A percentile compares a stretch with the other conserved stretches of the same genome.
These are phyloP conservation scores for Oreochromis tanganicae DNA, from an alignment of 2,113 vertebrate genomes.

Conservation along the genomic window DNA sequence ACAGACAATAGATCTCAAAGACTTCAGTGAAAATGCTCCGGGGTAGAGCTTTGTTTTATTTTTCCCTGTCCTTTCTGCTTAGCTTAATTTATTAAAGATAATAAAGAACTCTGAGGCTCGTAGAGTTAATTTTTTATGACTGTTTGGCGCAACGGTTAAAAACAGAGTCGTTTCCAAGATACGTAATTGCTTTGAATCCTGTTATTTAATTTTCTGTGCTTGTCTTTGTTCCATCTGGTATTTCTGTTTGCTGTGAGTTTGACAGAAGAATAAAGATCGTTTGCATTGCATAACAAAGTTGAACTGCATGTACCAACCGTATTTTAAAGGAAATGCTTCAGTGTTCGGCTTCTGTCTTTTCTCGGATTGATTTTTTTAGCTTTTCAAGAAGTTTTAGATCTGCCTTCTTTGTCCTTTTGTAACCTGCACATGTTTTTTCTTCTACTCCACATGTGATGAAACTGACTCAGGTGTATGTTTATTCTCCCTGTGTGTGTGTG, in stretches of 20 bases:
- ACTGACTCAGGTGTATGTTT: conserved; percentile 12
- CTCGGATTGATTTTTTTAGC: neutral
- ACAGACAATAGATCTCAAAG: neutral
- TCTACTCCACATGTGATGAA: neutral
- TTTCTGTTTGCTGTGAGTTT: neutral
- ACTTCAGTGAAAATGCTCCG: neutral
- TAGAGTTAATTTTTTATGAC: neutral
- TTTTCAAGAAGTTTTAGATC: neutral
- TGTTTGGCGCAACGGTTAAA: neutral
- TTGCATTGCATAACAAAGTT: neutral
- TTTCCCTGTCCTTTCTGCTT: neutral
- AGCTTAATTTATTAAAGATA: conserved; percentile 10
- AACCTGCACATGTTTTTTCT: neutral
- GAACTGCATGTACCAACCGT: neutral
- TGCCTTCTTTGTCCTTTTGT: neutral
- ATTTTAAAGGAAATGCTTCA: neutral
- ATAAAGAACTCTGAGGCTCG: neutral
- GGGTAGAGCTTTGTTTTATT: conserved; percentile 1
- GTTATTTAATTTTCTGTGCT: neutral
- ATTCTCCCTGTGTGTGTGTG: conserved; percentile 4
- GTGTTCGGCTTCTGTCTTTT: neutral
- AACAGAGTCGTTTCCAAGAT: neutral
- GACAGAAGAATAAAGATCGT: neutral
- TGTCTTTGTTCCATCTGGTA: neutral
- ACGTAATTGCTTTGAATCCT: neutral